These are phyloP conservation scores for Palaemon carinicauda DNA, from an alignment of 1,140 invertebrate genomes.

Conservation along the genomic window DNA sequence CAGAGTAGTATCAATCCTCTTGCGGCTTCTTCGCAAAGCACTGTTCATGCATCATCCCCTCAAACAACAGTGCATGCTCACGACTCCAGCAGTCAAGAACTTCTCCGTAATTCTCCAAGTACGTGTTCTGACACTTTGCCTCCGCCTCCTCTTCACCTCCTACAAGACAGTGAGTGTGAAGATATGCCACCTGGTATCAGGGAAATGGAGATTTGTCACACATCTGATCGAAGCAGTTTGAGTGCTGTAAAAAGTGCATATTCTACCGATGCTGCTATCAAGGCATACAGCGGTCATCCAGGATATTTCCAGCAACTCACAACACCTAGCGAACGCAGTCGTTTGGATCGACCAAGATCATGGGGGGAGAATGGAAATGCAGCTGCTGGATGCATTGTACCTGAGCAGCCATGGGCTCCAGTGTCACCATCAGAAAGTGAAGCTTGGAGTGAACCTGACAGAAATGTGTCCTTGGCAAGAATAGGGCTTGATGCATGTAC, in stretches of 20 bases:
- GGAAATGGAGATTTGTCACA: slow-evolving; percentile 21
- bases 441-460: slow-evolving; percentile 84
- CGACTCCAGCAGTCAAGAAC: slow-evolving; percentile 25
- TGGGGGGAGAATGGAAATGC: neutral
- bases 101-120: neutral
- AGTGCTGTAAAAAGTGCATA: slow-evolving; percentile 38
- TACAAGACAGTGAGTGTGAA: slow-evolving; percentile 31
- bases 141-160: slow-evolving; percentile 46
- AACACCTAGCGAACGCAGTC: neutral
- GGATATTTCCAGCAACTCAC: slow-evolving; percentile 29
- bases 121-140: slow-evolving; percentile 42
- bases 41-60: slow-evolving; percentile 16
- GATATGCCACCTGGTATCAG: neutral
- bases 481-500: slow-evolving; percentile 71
- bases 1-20: slow-evolving; percentile 16
- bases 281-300: slow-evolving; percentile 24
- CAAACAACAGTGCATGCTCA: neutral
- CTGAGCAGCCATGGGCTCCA: slow-evolving; percentile 31
- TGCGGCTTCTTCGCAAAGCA: slow-evolving; percentile 9
- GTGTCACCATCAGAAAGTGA: slow-evolving; percentile 69
- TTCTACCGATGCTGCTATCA: slow-evolving; percentile 50
- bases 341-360: neutral
- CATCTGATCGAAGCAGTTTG: slow-evolving; percentile 27
- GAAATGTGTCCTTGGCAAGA: slow-evolving; percentile 78
- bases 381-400: neutral